Conservation (phyloP, 1,140 invertebrate species). For the Drosophila nebulosa region DNA sequence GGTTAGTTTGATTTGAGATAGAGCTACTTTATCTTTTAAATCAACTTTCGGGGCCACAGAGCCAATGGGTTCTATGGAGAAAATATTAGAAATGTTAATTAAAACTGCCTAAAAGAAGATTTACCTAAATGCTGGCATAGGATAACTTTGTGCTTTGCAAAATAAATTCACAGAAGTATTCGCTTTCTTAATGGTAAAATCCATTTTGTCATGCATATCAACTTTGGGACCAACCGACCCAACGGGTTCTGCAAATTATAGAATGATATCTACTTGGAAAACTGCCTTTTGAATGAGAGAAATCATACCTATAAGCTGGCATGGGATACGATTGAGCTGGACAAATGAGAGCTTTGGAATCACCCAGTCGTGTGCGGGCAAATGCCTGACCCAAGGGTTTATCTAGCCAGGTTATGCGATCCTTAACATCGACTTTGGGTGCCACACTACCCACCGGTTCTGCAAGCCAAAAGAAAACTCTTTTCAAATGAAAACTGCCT, state of each 20-base stretch:
- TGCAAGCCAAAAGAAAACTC: conserved; percentile 28
- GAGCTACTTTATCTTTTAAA: conserved; percentile 83
- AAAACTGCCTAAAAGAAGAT: not conserved
- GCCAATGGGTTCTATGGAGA: conserved; percentile 85
- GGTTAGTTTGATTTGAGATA: conserved; percentile 84
- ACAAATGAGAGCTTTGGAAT: no score
- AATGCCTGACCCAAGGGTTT: conserved; percentile 76
- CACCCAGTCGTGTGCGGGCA: no score
- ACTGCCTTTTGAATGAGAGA: conserved; percentile 77
- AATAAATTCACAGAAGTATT: conserved; percentile 64
- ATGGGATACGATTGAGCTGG: conserved; percentile 86
- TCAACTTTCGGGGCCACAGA: conserved; percentile 85
- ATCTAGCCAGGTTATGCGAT: conserved; percentile 83
- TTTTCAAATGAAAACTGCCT: conserved; percentile 40
- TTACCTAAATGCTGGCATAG: conserved; percentile 86
- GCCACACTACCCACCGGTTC: conserved; percentile 84
- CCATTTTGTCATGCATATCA: conserved; percentile 80
- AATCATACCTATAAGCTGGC: conserved; percentile 84
- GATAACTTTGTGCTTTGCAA: conserved; percentile 86
- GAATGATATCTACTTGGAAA: conserved; percentile 13
- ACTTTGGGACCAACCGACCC: conserved; percentile 86
- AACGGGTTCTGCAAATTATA: conserved; percentile 84
- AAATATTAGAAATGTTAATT: not conserved
- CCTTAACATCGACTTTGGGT: conserved; percentile 84
- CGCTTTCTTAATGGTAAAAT: conserved; percentile 37